Evolutionary conservation across 1,140 invertebrate genomes (phyloP), one percentile per base, ranked within the genome.

Genomic region (Formica exsecta): DNA sequence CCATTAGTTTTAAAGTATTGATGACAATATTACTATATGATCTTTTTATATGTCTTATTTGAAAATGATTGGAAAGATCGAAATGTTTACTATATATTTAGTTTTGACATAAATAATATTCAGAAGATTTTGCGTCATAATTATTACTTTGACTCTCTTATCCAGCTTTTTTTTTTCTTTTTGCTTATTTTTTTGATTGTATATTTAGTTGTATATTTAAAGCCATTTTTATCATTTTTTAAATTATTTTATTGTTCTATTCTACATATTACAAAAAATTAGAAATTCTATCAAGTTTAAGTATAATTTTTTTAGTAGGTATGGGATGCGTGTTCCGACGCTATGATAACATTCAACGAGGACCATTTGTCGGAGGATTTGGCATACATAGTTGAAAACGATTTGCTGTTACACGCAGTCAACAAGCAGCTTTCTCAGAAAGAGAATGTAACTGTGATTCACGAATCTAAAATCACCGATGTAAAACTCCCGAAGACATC

Each of bases 331-430:
- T 97, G 97, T 93, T 99, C 98, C 1, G 97, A 98, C 95, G 97
- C 98, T 0, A 94, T 97, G 86, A 98, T 99, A 87, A 97, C 97
- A 75, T 99, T 99, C 93, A 97, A 98, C 91, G 95, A 97, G 86
- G 96, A 97, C 54, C 95, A 97, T 85, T 95, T 97, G 66, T 94
- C 96, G 65, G 96, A 97, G 74, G 96, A 97, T 91, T 95, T 99
- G 41, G 98, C 98, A 6, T 98, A 98, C 92, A 98, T 99, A 91
- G 97, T 99, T n/a, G 99, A 99, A 95, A 99, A 99, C 96, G 97
- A 99, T 95, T 95, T 99, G 6, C 96, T 99, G 64, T 92, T 98
- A 19, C 96, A 97, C 91, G 97, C 98, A 4, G 95, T 98, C 6
- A 96, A 96, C 87, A 95, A 95, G 81, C 92, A 96, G 59, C 92